Evolutionary conservation across 1,140 invertebrate species (phyloP), one percentile per base, ranked within the genome.

Genomic region (Microvelia longipes): DNA sequence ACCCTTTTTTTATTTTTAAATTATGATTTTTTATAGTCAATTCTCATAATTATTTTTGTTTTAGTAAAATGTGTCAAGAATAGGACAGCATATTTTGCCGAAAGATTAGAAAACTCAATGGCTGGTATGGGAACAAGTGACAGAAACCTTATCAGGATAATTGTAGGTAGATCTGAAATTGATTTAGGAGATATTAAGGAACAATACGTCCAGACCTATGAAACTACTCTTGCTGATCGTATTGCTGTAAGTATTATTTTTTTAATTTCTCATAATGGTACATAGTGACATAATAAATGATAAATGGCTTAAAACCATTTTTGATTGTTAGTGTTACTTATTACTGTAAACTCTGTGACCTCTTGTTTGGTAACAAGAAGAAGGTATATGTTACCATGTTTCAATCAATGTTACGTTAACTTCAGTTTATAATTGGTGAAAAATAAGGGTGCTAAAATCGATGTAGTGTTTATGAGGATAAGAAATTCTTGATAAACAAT

Each of bases 141-240:
- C 77, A 84, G 86, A 1, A 89, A 90, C 69, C 81, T 97, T 67
- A 94, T 96, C 72, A 86, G 94, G 71, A 86, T 96, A 63, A 84
- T 96, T 70, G 89, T 94, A 1, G 87, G 90, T 0, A 85, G 94
- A 70, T 91, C 88, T 73, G 94, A 96, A 85, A 87, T 94, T 29
- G 93, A 96, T 81, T 81, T 96, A 77, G 87, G 84, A 0, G 88
- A 92, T 72, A 93, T 96, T 72, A 93, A 93, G 75, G 85, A 88
- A 26, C 85, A 86, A 67, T 95, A 91, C 80, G 83, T 90, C 77
- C 81, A 80, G 64, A 85, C 88, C 75, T 95, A 92, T 76, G 89
- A 86, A 28, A 91, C 91, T 76, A 84, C 87, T 1, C 81, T 97
- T 69, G 88, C 87, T 72, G 87, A 85, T 74, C 88, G 88, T 77